phyloP scores from a whole-genome alignment of 2,113 vertebrate species.

The Anhinga anhinga region DNA sequence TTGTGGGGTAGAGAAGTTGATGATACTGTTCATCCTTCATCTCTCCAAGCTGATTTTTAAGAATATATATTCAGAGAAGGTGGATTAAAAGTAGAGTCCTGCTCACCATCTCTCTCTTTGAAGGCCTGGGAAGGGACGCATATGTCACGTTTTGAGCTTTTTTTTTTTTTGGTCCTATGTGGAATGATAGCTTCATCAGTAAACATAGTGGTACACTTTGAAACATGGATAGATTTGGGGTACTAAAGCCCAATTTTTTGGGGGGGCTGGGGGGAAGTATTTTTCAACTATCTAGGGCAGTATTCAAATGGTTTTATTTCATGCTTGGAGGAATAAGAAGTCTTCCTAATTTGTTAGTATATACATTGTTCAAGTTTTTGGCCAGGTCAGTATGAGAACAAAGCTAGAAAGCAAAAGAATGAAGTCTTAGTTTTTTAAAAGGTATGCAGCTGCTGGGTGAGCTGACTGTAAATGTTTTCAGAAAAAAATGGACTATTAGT shows the following conservation, averaged over 20 bases:
- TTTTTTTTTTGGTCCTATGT: neutral
- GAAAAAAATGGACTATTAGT: neutral
- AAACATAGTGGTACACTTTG: neutral
- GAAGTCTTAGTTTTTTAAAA: neutral
- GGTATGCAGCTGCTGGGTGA: neutral
- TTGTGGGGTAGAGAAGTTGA: neutral
- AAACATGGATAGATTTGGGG: neutral
- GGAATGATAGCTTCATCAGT: neutral
- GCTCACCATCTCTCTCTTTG: neutral
- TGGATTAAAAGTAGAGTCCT: neutral
- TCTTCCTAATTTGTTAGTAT: neutral
- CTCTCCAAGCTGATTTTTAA: neutral
- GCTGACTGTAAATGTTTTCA: neutral
- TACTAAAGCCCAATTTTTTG: neutral
- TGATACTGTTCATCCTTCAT: neutral
- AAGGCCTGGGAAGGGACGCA: neutral
- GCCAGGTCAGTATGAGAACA: neutral
- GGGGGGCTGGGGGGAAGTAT: fast-evolving
- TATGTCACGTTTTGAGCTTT: neutral
- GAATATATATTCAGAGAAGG: neutral
- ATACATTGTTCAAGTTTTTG: neutral
- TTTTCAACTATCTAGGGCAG: neutral
- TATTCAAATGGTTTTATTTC: neutral
- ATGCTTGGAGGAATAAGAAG: neutral
- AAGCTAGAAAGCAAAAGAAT: neutral